Evolutionary conservation across 23 tunicate genomes (phyloP).

Genomic region (Ascidia mentula): DNA sequence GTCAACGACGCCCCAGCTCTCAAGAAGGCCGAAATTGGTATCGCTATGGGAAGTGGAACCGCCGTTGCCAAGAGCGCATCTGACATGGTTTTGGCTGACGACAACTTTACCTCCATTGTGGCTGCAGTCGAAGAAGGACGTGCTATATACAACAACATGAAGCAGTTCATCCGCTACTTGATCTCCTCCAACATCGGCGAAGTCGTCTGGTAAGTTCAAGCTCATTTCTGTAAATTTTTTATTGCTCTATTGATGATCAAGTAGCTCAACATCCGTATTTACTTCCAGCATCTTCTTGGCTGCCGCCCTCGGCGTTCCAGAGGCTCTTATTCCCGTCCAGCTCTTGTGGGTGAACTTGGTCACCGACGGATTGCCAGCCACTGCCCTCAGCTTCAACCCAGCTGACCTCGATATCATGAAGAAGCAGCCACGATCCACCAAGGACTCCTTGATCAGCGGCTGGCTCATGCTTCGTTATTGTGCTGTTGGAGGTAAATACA

Average conservation of each 20-base stretch:
- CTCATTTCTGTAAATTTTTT: background rate
- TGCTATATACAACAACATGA: constrained; percentile 99
- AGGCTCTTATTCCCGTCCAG: constrained; percentile 99
- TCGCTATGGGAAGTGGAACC: constrained; percentile 99
- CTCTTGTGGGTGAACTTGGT: constrained; percentile 99
- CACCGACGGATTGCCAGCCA: constrained; percentile 99
- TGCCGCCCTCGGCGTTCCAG: constrained; percentile 99
- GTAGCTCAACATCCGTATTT: background rate
- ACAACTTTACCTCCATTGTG: constrained; percentile 98
- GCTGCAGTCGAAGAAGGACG: constrained; percentile 99
- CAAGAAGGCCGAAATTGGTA: constrained; percentile 99
- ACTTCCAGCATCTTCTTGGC: constrained; percentile 90
- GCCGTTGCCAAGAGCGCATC: constrained; percentile 99
- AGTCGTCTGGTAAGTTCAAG: constrained; percentile 82
- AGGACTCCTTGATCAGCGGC: constrained; percentile 92
- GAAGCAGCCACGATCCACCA: constrained; percentile 90
- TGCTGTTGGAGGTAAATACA: constrained; percentile 75
- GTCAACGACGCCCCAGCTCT: constrained; percentile 99
- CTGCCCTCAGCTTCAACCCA: constrained; percentile 98
- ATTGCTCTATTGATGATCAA: background rate
- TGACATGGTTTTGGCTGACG: constrained; percentile 99
- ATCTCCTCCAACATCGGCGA: constrained; percentile 99
- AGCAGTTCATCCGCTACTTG: constrained; percentile 97
- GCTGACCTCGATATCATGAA: constrained; percentile 98
- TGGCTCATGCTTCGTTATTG: constrained; percentile 98